A percentile compares a stretch with the other conserved stretches of the same genome.
phyloP scores from a whole-genome alignment of 2,797 vertebrate genomes.

The Cynodonichthys magdalenae region DNA sequence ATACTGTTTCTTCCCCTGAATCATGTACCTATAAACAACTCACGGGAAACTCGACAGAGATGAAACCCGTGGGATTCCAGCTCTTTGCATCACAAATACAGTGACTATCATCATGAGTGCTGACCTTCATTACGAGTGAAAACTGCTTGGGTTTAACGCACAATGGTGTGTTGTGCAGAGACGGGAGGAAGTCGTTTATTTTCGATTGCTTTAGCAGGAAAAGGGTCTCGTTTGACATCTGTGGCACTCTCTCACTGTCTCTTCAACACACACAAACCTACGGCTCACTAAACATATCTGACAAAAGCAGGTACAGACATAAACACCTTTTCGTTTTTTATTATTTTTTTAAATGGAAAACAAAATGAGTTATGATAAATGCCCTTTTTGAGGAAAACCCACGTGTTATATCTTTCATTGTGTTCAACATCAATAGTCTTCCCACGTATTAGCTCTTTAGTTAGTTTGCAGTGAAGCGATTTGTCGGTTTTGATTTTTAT shows the following conservation, averaged over 20 bases:
- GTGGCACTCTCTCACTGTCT: constrained; percentile 9
- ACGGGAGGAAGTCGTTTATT: constrained; percentile 44
- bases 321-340: constrained; percentile 4
- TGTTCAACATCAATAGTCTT: constrained; percentile 55
- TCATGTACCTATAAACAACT: constrained; percentile 28
- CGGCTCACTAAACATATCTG: constrained; percentile 43
- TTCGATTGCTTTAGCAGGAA: constrained; percentile 72
- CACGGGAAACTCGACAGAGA: constrained; percentile 18
- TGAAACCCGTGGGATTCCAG: constrained; percentile 23
- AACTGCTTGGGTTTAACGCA: constrained; percentile 33
- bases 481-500: constrained; percentile 72
- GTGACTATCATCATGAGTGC: constrained; percentile 33
- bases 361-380: constrained; percentile 43
- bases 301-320: constrained; percentile 61
- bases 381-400: constrained; percentile 31
- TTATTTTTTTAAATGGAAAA: constrained; percentile 11
- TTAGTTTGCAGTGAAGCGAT: constrained; percentile 67
- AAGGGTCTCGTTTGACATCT: constrained; percentile 37
- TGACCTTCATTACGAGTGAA: constrained; percentile 42
- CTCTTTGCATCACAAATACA: constrained; percentile 35
- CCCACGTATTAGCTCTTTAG: constrained; percentile 65
- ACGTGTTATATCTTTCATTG: constrained; percentile 24
- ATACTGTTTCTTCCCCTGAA: constrained; percentile 46
- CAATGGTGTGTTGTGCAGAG: constrained; percentile 17
- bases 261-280: constrained; percentile 13